A percentile compares a stretch with the other conserved stretches of the same genome.
These are phyloP conservation scores for Stegophylla sp. DNA, from an alignment of 2,888 invertebrate species.

Conservation along the genomic window DNA sequence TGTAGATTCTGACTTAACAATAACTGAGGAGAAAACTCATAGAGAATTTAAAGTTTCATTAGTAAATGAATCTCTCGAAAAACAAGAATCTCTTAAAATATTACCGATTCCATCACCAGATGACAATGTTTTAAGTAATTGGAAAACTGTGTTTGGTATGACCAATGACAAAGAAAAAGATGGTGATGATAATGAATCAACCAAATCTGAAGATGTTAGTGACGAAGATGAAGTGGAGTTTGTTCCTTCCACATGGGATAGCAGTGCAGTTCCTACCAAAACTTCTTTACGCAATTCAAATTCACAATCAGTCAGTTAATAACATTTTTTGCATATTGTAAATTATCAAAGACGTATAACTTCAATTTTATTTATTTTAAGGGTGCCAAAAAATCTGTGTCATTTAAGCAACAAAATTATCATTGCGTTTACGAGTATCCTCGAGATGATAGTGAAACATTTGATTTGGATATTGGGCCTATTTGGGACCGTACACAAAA, in stretches of 20 bases:
- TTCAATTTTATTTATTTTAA: constrained; percentile 62
- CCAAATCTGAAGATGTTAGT: constrained; percentile 37
- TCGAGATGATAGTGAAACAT: constrained; percentile 69
- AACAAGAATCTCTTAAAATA: constrained; percentile 4
- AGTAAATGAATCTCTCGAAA: constrained; percentile 31
- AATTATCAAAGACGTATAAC: not conserved
- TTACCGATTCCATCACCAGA: constrained; percentile 29
- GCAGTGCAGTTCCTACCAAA: constrained; percentile 77
- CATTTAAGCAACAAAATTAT: constrained; percentile 83
- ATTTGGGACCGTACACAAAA: constrained; percentile 63
- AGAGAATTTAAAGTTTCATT: constrained; percentile 47
- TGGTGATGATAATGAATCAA: constrained; percentile 62
- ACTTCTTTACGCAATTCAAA: constrained; percentile 75
- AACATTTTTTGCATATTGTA: not conserved
- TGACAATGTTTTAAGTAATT: constrained; percentile 34
- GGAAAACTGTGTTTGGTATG: constrained; percentile 6
- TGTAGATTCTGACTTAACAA: constrained; percentile 42
- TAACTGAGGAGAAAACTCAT: constrained; percentile 36
- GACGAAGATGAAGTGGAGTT: constrained; percentile 68
- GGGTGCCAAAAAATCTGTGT: constrained; percentile 73
- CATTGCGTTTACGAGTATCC: constrained; percentile 86
- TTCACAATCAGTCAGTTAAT: constrained; percentile 66
- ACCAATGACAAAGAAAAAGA: constrained; percentile 50
- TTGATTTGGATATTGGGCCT: constrained; percentile 64
- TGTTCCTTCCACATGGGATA: constrained; percentile 83